Conservation (phyloP, 2,113 vertebrate genomes). For the Amazona guildingii region DNA sequence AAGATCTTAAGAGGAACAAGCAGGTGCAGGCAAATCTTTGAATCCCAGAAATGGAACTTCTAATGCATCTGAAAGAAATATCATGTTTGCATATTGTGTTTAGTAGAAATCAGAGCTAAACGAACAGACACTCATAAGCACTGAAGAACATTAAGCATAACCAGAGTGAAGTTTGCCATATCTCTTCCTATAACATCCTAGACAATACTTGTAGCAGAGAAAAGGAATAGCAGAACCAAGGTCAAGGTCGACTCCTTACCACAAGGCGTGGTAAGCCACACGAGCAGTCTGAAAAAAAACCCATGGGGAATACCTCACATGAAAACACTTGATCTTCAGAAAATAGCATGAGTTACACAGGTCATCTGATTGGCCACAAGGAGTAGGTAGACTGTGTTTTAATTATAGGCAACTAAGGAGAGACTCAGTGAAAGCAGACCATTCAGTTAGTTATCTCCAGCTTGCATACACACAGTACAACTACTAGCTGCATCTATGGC, state of each 20-base stretch:
- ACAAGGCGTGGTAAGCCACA: neutral
- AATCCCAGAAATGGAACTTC: neutral
- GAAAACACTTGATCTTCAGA: neutral
- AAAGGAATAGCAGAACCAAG: neutral
- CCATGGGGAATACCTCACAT: neutral
- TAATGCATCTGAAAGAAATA: neutral
- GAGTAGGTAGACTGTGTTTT: neutral
- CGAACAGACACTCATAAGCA: neutral
- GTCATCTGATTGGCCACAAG: neutral
- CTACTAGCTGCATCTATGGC: neutral
- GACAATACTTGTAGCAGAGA: neutral
- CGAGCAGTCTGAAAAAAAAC: neutral
- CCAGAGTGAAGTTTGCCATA: neutral
- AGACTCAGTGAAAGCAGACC: neutral
- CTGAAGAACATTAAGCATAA: neutral
- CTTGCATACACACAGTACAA: accelerated
- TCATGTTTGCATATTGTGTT: neutral
- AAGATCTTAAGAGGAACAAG: neutral
- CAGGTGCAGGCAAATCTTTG: neutral
- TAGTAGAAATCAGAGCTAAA: neutral
- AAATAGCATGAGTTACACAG: neutral
- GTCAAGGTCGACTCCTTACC: neutral
- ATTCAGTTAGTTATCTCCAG: neutral
- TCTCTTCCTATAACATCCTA: neutral
- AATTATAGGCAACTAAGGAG: neutral